phyloP scores from a whole-genome alignment of 2,888 invertebrate genomes.

The Salticus scenicus region DNA sequence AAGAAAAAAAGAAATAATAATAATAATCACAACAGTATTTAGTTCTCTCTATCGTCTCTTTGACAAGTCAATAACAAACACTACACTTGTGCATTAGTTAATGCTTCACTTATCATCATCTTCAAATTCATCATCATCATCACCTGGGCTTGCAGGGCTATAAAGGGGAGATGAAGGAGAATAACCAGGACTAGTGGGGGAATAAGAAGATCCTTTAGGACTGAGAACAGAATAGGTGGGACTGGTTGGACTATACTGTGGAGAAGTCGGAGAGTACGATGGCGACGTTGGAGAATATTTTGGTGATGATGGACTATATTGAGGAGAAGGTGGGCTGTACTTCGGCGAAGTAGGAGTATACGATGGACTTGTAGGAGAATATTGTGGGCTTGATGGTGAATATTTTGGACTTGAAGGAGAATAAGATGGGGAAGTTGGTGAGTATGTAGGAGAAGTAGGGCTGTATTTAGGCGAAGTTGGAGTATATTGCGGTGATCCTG shows the following conservation, averaged over 20 bases:
- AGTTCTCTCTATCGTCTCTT: too few species aligned
- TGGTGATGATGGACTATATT: constrained; percentile 78
- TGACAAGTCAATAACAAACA: too few species aligned
- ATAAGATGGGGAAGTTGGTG: constrained; percentile 83
- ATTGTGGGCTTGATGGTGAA: constrained; percentile 76
- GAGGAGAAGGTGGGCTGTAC: constrained; percentile 85
- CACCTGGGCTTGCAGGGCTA: constrained; percentile 75
- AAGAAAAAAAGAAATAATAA: too few species aligned
- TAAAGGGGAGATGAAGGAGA: constrained; percentile 77
- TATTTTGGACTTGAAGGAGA: constrained; percentile 77
- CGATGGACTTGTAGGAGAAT: constrained; percentile 78
- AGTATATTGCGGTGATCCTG: constrained; percentile 83
- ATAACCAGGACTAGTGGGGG: constrained; percentile 78
- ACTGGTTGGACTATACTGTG: constrained; percentile 78
- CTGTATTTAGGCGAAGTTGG: constrained; percentile 79
- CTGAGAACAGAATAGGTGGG: constrained; percentile 76
- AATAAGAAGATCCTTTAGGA: constrained; percentile 80
- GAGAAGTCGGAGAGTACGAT: constrained; percentile 86
- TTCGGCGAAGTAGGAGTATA: constrained; percentile 77
- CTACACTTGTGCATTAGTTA: too few species aligned
- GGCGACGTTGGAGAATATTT: constrained; percentile 83
- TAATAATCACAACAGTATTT: too few species aligned
- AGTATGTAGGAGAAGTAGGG: constrained; percentile 88
- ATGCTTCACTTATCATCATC: too few species aligned
- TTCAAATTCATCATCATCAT: constrained; percentile 28